A percentile compares a stretch with the other conserved stretches of the same genome.
Conservation (phyloP, 2,797 vertebrate genomes). For the Naso thynnoides region DNA sequence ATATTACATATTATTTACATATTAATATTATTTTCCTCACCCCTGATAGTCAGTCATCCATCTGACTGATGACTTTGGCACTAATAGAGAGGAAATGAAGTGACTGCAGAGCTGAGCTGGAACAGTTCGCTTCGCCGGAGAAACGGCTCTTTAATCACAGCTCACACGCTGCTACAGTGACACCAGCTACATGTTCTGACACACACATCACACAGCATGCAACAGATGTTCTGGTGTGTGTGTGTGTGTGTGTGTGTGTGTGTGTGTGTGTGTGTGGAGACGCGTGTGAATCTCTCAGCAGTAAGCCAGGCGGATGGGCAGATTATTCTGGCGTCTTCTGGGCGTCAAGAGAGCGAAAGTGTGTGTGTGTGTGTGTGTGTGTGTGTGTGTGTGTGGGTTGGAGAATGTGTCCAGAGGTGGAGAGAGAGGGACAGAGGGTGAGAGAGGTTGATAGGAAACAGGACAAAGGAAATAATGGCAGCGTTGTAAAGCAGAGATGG, state of each 20-base stretch:
- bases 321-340: constrained; percentile 41
- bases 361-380: background rate
- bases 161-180: background rate
- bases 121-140: background rate
- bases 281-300: constrained; percentile 4
- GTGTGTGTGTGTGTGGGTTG: background rate
- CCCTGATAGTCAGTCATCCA: too few relatives aligned
- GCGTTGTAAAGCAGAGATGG: constrained; percentile 8
- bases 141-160: constrained; percentile 9
- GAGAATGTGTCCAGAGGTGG: background rate
- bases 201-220: constrained; percentile 28
- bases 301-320: constrained; percentile 16
- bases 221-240: constrained; percentile 35
- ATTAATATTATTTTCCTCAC: too few relatives aligned
- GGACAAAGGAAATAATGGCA: background rate
- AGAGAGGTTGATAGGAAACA: background rate
- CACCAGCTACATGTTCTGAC: constrained; percentile 22
- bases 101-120: background rate
- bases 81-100: background rate
- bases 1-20: too few relatives aligned
- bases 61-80: background rate
- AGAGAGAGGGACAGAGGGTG: background rate
- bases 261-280: constrained; percentile 4
- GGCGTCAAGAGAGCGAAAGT: background rate
- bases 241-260: constrained; percentile 23